Evolutionary conservation across 64 coral and sea anemone genomes (phyloP), one percentile per base, ranked within the genome.

Genomic region (Exaiptasia diaphana): DNA sequence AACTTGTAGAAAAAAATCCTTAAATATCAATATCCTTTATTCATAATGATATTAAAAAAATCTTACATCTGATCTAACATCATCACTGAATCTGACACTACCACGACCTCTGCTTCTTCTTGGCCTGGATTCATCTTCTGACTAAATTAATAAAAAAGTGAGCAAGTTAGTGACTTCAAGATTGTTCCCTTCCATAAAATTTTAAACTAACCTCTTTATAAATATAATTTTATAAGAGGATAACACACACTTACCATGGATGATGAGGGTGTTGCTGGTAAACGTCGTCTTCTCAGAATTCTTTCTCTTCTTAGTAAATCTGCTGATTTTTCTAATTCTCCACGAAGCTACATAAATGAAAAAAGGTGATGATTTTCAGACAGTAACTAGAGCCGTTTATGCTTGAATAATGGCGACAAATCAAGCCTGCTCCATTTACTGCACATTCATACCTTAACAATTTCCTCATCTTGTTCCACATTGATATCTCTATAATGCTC

Each of bases 391-490:
- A n/a, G n/a, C n/a, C n/a, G n/a, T n/a, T n/a, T n/a, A n/a, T n/a
- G n/a, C n/a, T n/a, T n/a, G n/a, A n/a, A n/a, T n/a, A n/a, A n/a
- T n/a, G n/a, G n/a, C n/a, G n/a, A n/a, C n/a, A n/a, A n/a, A n/a
- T n/a, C n/a, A n/a, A n/a, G n/a, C n/a, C n/a, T n/a, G n/a, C n/a
- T n/a, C n/a, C n/a, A n/a, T n/a, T n/a, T n/a, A n/a, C n/a, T n/a
- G n/a, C n/a, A n/a, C n/a, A n/a, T n/a, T n/a, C 61, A 65, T 76
- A 99, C 95, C 90, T 88, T 99, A 44, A 55, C 69, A 76, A 99
- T 99, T 77, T 99, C 95, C 14, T 99, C 95, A 99, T 99, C 95
- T 42, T 99, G 95, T 40, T 99, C 95, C 3, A 79, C 85, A 89
- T 99, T 99, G 15, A 99, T 92, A 53, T 92, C 90, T 8, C 95